phyloP scores from a whole-genome alignment of 2,113 vertebrate species.

The Alligator mississippiensis region DNA sequence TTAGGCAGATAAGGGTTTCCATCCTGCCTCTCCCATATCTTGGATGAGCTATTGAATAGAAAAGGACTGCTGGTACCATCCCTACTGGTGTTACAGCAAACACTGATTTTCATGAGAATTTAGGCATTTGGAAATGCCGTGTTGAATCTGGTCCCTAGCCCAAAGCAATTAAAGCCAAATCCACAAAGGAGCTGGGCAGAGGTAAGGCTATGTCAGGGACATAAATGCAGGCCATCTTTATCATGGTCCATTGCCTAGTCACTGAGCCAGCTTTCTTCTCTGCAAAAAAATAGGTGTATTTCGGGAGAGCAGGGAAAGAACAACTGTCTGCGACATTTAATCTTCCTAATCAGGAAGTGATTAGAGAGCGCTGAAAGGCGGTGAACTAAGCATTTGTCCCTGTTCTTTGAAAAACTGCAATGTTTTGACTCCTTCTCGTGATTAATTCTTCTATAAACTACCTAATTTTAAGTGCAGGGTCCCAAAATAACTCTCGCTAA shows the following conservation, averaged over 20 bases:
- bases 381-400: neutral
- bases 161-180: too few relatives aligned
- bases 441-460: slow-evolving; percentile 14
- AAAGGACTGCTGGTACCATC: too few relatives aligned
- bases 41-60: too few relatives aligned
- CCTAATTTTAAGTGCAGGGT: neutral
- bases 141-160: too few relatives aligned
- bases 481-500: neutral
- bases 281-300: neutral
- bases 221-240: too few relatives aligned
- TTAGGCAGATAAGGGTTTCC: too few relatives aligned
- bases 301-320: neutral
- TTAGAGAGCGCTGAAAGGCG: neutral
- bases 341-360: neutral
- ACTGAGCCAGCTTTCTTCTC: neutral
- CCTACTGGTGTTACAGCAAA: too few relatives aligned
- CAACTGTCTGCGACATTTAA: neutral
- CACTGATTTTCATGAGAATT: too few relatives aligned
- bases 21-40: too few relatives aligned
- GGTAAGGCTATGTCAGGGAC: too few relatives aligned
- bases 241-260: neutral
- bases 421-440: neutral
- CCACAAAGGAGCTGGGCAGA: too few relatives aligned
- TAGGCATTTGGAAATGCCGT: too few relatives aligned
- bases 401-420: slow-evolving; percentile 27